Conservation (phyloP, 2,888 invertebrate species). For the Lordiphosa andalusiaca region DNA sequence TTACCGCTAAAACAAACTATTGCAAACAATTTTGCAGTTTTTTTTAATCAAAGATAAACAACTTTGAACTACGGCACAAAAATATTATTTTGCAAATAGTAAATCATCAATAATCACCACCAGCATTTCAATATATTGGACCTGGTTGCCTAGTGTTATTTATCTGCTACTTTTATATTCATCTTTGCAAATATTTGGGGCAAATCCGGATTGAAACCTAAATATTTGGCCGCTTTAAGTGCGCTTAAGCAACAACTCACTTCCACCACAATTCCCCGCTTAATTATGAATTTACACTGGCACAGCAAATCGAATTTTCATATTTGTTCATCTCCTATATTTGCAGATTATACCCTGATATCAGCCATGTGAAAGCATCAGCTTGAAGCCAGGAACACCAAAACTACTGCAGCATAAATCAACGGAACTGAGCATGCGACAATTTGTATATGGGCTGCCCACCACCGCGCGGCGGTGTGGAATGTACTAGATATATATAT, state of each 20-base stretch:
- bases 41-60: too few relatives aligned
- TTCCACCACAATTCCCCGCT: slow-evolving; percentile 15
- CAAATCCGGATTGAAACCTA: background rate
- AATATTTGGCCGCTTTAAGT: background rate
- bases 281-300: slow-evolving; percentile 40
- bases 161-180: too few relatives aligned
- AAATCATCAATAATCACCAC: too few relatives aligned
- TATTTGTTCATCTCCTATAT: slow-evolving; percentile 46
- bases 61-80: too few relatives aligned
- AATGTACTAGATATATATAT: slow-evolving; percentile 25
- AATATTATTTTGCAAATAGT: too few relatives aligned
- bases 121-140: too few relatives aligned
- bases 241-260: background rate
- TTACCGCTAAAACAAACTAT: too few relatives aligned
- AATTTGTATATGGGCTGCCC: slow-evolving; percentile 55
- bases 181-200: too few relatives aligned
- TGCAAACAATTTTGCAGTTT: too few relatives aligned
- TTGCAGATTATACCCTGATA: slow-evolving; percentile 64
- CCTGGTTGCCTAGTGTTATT: too few relatives aligned
- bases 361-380: slow-evolving; percentile 46
- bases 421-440: slow-evolving; percentile 55
- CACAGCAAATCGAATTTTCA: slow-evolving; percentile 53
- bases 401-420: slow-evolving; percentile 47
- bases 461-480: slow-evolving; percentile 17
- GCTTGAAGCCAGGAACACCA: slow-evolving; percentile 12